phyloP scores from a whole-genome alignment of 2,113 vertebrate genomes.

The Orientallactaga bullata region DNA sequence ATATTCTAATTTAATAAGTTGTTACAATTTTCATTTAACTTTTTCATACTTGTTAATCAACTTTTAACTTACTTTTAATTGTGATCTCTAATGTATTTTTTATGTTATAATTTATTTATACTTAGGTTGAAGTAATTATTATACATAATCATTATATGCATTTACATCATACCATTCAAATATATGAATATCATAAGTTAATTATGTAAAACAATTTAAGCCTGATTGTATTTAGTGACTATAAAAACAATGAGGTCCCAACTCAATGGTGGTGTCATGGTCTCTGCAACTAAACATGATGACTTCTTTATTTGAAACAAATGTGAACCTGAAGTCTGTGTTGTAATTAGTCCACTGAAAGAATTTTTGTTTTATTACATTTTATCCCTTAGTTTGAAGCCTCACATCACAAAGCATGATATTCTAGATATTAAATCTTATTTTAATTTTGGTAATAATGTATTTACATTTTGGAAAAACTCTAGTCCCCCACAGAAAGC shows the following conservation, averaged over 20 bases:
- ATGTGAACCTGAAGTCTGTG: background rate
- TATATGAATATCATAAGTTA: background rate
- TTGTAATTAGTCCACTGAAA: background rate
- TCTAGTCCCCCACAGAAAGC: background rate
- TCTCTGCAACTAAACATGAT: background rate
- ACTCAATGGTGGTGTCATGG: background rate
- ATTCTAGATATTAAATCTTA: conserved; percentile 13
- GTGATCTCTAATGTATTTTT: background rate
- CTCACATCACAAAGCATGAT: background rate
- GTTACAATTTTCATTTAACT: conserved; percentile 36
- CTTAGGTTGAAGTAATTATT: background rate
- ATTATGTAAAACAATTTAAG: background rate
- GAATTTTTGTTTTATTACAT: background rate
- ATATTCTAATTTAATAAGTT: background rate
- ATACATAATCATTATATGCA: background rate
- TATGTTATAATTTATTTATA: background rate
- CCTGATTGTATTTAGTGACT: background rate
- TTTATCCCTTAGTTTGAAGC: conserved; percentile 12
- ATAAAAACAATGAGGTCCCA: background rate
- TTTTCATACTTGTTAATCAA: background rate
- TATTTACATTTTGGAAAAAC: background rate
- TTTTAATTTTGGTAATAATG: conserved; percentile 15
- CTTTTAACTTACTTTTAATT: background rate
- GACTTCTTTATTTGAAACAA: background rate
- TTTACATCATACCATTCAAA: background rate